Evolutionary conservation across 37 sponge, comb jelly and placozoan genomes (phyloP).

Genomic region (Oscarella lobularis): DNA sequence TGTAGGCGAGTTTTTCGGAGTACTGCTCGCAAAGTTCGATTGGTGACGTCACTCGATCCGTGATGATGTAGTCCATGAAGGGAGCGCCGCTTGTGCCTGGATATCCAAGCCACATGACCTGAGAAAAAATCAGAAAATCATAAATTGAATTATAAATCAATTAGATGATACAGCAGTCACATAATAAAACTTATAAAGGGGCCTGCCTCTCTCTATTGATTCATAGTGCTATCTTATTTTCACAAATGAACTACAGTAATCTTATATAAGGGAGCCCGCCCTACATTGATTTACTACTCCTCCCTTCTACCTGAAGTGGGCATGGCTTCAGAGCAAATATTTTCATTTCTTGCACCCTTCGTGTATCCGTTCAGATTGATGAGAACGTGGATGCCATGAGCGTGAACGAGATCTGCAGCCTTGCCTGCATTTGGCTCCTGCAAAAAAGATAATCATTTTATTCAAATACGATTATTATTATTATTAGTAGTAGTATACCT

Average conservation of each 20-base stretch:
- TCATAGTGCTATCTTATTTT: too few species aligned
- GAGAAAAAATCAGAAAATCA: too few species aligned
- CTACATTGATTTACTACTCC: too few species aligned
- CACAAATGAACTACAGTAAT: too few species aligned
- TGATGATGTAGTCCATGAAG: constrained; percentile 99
- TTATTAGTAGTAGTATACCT: constrained; percentile 25
- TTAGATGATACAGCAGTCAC: too few species aligned
- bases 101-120: constrained; percentile 99
- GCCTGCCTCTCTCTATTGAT: too few species aligned
- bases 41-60: constrained; percentile 84
- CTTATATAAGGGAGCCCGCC: too few species aligned
- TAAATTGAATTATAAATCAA: too few species aligned
- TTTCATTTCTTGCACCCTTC: constrained; percentile 97
- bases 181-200: too few species aligned
- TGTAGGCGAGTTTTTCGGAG: constrained; percentile 93
- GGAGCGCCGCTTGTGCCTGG: constrained; percentile 92
- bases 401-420: constrained; percentile 88
- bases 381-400: constrained; percentile 89
- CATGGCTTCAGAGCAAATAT: constrained; percentile 97
- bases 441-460: background rate
- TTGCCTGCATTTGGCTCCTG: constrained; percentile 77
- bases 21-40: constrained; percentile 76
- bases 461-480: background rate
- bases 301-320: constrained; percentile 69
- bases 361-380: constrained; percentile 99